Base-by-base conservation (phyloP, 2,113 vertebrate species). In the Struthidea cinerea region DNA sequence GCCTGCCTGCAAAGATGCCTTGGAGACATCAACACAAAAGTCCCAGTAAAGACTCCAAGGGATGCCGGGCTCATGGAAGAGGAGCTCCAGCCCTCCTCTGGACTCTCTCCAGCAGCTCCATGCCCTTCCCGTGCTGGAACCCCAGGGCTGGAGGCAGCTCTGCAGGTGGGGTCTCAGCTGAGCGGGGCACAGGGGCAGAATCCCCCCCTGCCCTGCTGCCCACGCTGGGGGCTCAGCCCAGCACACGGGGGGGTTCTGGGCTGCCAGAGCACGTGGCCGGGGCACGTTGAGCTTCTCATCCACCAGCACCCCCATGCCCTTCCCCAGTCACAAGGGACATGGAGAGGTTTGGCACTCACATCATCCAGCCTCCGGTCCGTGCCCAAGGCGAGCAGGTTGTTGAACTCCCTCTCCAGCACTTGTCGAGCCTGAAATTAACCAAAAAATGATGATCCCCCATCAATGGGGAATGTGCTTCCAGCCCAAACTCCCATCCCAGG, bases 321-420 rank as follows among this genome's bases (percentile, higher is more conserved):
- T 61, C 47, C n/a, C n/a, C 46, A 53, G 24, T 22, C 21, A 15
- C 70, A 30, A 1, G 3, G 30, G 16, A n/a, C 52, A 53, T 7
- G 35, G 28, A 50, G 71, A 89, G 44, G 44, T 63, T 57, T 74
- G 39, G 35, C 86, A 98, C 98, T 98, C 97, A 99, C 99, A 86
- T 99, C 99, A n/a, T 99, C 99, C 90, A 99, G 97, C 82, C 98
- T 98, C 39, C 99, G 98, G 96, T 99, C 99, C 0, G 99, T 99
- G 81, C 99, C 99, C 97, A 99, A 95, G 47, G 99, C 99, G 41
- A 99, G 97, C 74, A 99, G 92, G 94, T 99, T 99, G 98, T 99
- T 99, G 97, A 99, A 99, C 89, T 99, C 99, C 96, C 99, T 98
- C 94, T 99, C 99, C 97, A 99, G 97, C 91, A 99, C 99, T 92